Conservation (phyloP, 2,113 vertebrate species). For the Callospermophilus lateralis region DNA sequence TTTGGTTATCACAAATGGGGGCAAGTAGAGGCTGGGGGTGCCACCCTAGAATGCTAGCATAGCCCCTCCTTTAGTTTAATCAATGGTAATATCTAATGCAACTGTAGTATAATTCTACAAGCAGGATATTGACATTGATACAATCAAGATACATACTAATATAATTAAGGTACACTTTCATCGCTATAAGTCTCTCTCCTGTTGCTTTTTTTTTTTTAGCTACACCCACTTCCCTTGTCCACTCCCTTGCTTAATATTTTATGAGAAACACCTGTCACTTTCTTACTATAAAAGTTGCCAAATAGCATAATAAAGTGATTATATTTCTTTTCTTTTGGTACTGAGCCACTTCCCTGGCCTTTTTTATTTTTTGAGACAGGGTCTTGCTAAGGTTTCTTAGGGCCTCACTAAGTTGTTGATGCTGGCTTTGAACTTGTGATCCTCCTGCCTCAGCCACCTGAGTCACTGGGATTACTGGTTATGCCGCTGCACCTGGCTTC, state of each 20-base stretch:
- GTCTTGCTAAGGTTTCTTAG: no score
- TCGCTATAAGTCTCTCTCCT: not conserved
- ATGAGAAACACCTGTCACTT: constrained; percentile 42
- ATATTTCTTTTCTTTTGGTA: no score
- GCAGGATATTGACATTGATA: not conserved
- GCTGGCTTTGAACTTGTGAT: no score
- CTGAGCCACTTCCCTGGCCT: no score
- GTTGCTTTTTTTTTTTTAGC: constrained; percentile 42
- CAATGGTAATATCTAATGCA: not conserved
- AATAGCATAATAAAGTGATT: constrained; percentile 55
- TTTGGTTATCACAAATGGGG: not conserved
- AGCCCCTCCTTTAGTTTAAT: not conserved
- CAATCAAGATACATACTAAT: not conserved
- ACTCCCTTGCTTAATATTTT: constrained; percentile 7
- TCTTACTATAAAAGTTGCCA: constrained; percentile 26
- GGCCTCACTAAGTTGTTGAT: no score
- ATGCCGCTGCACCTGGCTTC: no score
- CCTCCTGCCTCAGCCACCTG: no score
- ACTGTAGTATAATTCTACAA: not conserved
- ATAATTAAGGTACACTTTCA: constrained; percentile 8
- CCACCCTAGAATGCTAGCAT: not conserved
- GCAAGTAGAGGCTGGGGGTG: not conserved
- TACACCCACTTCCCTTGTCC: not conserved
- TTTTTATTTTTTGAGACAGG: no score
- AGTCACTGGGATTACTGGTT: no score